Evolutionary conservation across 2,797 vertebrate genomes (phyloP), one percentile per base, ranked within the genome.

Genomic region (Pangasius larnaudii): DNA sequence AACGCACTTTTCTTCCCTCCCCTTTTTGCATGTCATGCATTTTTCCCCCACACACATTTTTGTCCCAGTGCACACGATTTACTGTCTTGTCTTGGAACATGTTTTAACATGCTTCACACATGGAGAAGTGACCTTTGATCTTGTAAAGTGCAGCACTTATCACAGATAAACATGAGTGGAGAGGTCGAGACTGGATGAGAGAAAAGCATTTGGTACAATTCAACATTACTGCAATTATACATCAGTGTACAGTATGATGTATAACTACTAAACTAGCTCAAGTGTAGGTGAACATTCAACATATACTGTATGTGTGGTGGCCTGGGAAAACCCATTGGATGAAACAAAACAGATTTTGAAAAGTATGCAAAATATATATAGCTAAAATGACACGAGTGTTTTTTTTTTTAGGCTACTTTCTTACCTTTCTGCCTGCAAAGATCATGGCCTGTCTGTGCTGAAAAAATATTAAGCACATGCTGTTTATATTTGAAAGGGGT

Each of bases 1-100:
- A 92, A 90, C 89, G 82, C 92, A 89, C 89, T 88, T 86, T 90
- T 90, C 90, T 89, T 92, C 83, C 85, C 88, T 67, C 85, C 27
- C 30, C 36, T 86, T 58, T 58, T 56, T 27, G 77, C 5, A 1
- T 0, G 0, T 69, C 49, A 46, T 84, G 39, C 79, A 56, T 39
- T 13, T 33, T 75, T 13, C 39, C 36, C n/a, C n/a, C n/a, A n/a
- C n/a, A 5, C 19, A 0, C 6, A 1, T 39, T 27, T 61, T 74
- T 49, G 5, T 77, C 27, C 24, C 53, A 61, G 13, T 49, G 14
- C 56, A 85, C 24, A 30, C 5, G 24, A 27, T 63, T 61, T 61
- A 49, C 4, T 79, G n/a, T 4, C 16, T 58, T 59, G 42, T 8
- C 51, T 61, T 59, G 24, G 5, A 71, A 19, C 53, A 33, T 82